Base-by-base conservation (phyloP, 2,797 vertebrate species). In the Hylomyscus alleni region DNA sequence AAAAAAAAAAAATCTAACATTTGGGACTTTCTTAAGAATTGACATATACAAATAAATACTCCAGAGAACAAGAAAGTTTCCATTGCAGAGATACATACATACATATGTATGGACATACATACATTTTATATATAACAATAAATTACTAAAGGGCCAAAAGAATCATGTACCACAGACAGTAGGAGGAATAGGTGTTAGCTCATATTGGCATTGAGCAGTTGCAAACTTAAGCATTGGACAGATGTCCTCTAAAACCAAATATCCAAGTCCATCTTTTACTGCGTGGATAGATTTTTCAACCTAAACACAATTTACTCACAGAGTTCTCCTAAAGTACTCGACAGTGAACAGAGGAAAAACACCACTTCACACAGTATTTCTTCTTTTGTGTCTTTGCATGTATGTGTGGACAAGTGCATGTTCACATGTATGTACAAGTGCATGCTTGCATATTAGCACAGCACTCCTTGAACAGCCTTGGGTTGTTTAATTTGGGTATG, bases 61-160 rank as follows among this genome's bases (percentile, higher is more conserved):
- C 54, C 20, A 75, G 60, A 78, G 20, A 29, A 34, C 56, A 85
- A 80, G 44, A 52, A 89, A 54, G 29, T n/a, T 94, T 94, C 69
- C 52, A 85, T 92, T 72, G 73, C 11, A 94, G 93, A 94, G 93
- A 44, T 44, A 44, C 44, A 44, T 44, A 52, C 14, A 78, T 2
- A 31, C 26, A 47, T 1, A 47, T 2, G 47, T 1, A 54, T 34
- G n/a, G 4, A 69, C 40, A 76, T 4, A 77, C 13, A 77, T 5
- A 80, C 15, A 89, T 73, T 92, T 87, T 87, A 94, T 37, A 72
- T 37, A 19, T 17, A 93, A 73, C 65, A 94, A 95, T 90, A 94
- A 97, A 96, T 97, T 93, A 91, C 85, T 56, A 96, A 95, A 96
- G 54, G 31, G 77, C 54, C 54, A 97, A 96, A 95, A 58, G 91